phyloP scores from a whole-genome alignment of 2,113 vertebrate genomes.

The Pristiophorus japonicus region DNA sequence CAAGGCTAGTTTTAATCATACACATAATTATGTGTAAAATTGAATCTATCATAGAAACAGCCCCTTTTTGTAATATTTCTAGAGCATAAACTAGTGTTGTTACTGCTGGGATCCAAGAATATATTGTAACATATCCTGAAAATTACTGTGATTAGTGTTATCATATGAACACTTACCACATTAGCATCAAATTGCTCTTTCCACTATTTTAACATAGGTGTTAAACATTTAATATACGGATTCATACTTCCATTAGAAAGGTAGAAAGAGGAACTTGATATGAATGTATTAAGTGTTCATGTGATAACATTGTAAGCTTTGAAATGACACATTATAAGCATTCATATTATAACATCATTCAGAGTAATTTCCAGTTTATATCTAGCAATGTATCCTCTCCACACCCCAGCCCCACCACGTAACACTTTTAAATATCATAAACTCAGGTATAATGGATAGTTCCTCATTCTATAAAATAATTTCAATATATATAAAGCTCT shows the following conservation, averaged over 20 bases:
- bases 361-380: not conserved
- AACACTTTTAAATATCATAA: not conserved
- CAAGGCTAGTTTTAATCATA: not conserved
- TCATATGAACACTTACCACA: not conserved
- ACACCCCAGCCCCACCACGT: not conserved
- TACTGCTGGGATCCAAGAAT: not conserved
- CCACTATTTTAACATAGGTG: not conserved
- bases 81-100: not conserved
- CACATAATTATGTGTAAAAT: not conserved
- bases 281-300: not conserved
- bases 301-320: not conserved
- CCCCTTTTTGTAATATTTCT: not conserved
- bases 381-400: not conserved
- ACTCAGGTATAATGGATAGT: not conserved
- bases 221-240: not conserved
- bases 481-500: not conserved
- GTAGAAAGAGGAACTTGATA: not conserved
- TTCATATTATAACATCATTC: not conserved
- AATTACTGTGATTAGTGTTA: not conserved
- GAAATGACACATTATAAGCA: not conserved
- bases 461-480: not conserved
- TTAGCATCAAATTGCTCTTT: not conserved
- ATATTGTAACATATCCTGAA: not conserved
- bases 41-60: not conserved
- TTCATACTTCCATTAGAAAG: not conserved